These are phyloP conservation scores for Eonycteris spelaea DNA, from an alignment of 2,113 vertebrate genomes.

Conservation along the genomic window DNA sequence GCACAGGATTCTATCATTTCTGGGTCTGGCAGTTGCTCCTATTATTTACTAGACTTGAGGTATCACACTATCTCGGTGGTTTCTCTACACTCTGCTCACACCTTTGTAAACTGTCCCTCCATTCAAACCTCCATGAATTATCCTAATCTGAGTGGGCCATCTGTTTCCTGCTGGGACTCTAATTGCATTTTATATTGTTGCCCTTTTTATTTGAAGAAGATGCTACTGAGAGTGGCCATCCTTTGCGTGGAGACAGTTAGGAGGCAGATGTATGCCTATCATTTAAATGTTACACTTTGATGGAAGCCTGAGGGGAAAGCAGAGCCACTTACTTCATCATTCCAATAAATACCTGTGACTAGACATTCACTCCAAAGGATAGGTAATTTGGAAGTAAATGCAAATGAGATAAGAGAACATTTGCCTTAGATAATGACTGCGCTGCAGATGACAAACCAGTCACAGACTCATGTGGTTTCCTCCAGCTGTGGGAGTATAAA, in stretches of 20 bases:
- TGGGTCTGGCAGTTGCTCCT: not conserved
- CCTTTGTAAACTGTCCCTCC: not conserved
- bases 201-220: constrained; percentile 6
- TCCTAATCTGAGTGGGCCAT: not conserved
- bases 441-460: not conserved
- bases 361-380: constrained; percentile 35
- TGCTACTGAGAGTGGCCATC: not conserved
- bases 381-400: not conserved
- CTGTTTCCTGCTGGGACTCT: constrained; percentile 25
- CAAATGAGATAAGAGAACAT: not conserved
- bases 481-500: not conserved
- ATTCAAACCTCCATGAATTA: not conserved
- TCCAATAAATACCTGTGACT: not conserved
- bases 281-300: constrained; percentile 7
- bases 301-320: not conserved
- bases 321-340: not conserved
- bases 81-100: not conserved
- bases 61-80: not conserved
- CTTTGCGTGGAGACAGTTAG: constrained; percentile 13
- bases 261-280: not conserved
- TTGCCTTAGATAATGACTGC: not conserved
- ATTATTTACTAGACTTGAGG: not conserved
- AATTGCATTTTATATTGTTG: not conserved
- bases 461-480: not conserved
- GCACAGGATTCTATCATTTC: not conserved